Evolutionary conservation across 2,113 vertebrate species (phyloP).

Genomic region (Mastomys natalensis): DNA sequence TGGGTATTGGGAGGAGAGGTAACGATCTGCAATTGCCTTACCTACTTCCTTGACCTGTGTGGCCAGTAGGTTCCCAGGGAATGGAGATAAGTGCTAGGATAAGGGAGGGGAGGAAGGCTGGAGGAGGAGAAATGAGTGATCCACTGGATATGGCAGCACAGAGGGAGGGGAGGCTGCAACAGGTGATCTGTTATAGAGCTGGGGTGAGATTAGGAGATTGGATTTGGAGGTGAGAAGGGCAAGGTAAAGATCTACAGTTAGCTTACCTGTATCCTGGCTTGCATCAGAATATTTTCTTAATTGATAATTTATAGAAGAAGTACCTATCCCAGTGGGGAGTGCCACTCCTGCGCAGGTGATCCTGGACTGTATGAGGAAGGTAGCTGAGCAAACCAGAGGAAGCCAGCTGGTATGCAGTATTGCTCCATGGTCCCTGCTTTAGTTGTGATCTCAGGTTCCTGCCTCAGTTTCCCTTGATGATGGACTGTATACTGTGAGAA

Average conservation of each 20-base stretch:
- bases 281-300: background rate
- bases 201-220: background rate
- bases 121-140: background rate
- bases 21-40: background rate
- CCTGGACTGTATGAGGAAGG: background rate
- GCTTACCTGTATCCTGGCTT: background rate
- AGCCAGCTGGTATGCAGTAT: background rate
- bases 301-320: background rate
- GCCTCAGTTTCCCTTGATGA: background rate
- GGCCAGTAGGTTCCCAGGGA: background rate
- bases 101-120: background rate
- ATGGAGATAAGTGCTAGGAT: background rate
- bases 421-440: background rate
- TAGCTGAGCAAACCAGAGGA: background rate
- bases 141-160: background rate
- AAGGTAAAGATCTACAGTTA: background rate
- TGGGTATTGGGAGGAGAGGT: background rate
- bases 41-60: background rate
- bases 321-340: too few relatives aligned
- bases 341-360: background rate
- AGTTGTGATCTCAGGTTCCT: background rate
- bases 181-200: background rate
- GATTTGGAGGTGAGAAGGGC: background rate
- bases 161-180: background rate
- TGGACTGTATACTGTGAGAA: background rate